A percentile compares a stretch with the other conserved stretches of the same genome.
Conservation (phyloP, 2,797 vertebrate species). For the Menidia menidia region DNA sequence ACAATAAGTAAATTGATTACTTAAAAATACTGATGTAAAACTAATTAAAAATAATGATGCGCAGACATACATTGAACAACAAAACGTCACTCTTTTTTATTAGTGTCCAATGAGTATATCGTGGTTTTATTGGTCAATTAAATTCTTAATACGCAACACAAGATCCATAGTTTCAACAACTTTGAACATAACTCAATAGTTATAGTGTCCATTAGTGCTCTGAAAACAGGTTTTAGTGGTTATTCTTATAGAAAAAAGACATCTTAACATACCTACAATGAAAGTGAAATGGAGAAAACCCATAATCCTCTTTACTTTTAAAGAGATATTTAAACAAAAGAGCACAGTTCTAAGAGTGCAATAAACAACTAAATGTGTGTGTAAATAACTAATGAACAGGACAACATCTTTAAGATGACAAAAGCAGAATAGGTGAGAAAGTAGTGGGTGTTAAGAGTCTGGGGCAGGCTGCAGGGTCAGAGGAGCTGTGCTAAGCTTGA, state of each 20-base stretch:
- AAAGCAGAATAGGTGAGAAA: slow-evolving; percentile 29
- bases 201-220: neutral
- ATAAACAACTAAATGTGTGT: slow-evolving; percentile 21
- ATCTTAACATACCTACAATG: neutral
- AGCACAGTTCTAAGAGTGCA: neutral
- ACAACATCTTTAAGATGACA: slow-evolving; percentile 15
- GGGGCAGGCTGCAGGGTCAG: slow-evolving; percentile 78
- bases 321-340: slow-evolving; percentile 22
- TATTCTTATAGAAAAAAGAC: neutral
- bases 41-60: neutral
- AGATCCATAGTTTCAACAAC: neutral
- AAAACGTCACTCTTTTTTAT: neutral
- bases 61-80: neutral
- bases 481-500: slow-evolving; percentile 86
- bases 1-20: no score
- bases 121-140: neutral
- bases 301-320: slow-evolving; percentile 13
- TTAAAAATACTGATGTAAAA: no score
- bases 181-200: no score
- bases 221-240: slow-evolving; percentile 1
- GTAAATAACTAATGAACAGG: slow-evolving; percentile 6
- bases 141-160: neutral
- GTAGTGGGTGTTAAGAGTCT: slow-evolving; percentile 63
- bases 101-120: neutral
- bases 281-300: neutral